These are phyloP conservation scores for Hydrolagus colliei DNA, from an alignment of 2,797 vertebrate genomes.

Conservation along the genomic window DNA sequence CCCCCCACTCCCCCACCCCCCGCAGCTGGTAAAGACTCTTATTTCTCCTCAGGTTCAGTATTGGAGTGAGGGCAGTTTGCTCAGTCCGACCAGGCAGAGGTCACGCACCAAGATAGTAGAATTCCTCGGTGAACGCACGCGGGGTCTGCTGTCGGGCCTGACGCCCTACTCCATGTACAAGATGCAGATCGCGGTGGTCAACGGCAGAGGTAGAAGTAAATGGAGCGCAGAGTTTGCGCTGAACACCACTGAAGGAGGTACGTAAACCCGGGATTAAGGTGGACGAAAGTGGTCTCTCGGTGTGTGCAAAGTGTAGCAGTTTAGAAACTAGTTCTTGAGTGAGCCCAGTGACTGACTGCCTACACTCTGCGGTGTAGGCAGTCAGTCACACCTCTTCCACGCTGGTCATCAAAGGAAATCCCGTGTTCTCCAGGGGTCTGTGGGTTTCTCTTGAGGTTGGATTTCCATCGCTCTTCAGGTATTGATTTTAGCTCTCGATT, in stretches of 20 bases:
- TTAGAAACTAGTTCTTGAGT: too few relatives aligned
- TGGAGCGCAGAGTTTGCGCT: constrained; percentile 78
- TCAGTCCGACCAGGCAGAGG: constrained; percentile 53
- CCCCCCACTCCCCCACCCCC: constrained; percentile 31
- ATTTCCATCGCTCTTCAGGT: too few relatives aligned
- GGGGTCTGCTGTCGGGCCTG: constrained; percentile 72
- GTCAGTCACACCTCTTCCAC: background rate
- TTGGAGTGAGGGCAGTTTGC: constrained; percentile 84
- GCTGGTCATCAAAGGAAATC: background rate
- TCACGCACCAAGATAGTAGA: constrained; percentile 36
- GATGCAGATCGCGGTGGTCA: constrained; percentile 88
- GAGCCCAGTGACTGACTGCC: too few relatives aligned
- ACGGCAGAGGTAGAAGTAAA: constrained; percentile 75
- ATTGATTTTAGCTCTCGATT: too few relatives aligned
- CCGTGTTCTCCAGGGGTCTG: background rate
- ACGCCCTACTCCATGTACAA: constrained; percentile 87
- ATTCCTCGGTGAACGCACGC: constrained; percentile 66
- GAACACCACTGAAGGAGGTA: constrained; percentile 88
- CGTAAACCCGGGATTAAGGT: constrained; percentile 35
- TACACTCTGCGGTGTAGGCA: too few relatives aligned
- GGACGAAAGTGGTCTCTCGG: too few relatives aligned
- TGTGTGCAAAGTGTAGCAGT: constrained; percentile 28
- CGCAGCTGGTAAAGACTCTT: constrained; percentile 44
- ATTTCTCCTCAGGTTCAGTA: constrained; percentile 78
- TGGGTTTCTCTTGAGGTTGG: background rate